A percentile compares a stretch with the other conserved stretches of the same genome.
Evolutionary conservation across 1,140 invertebrate genomes (phyloP).

Genomic region (Dinoponera quadriceps): DNA sequence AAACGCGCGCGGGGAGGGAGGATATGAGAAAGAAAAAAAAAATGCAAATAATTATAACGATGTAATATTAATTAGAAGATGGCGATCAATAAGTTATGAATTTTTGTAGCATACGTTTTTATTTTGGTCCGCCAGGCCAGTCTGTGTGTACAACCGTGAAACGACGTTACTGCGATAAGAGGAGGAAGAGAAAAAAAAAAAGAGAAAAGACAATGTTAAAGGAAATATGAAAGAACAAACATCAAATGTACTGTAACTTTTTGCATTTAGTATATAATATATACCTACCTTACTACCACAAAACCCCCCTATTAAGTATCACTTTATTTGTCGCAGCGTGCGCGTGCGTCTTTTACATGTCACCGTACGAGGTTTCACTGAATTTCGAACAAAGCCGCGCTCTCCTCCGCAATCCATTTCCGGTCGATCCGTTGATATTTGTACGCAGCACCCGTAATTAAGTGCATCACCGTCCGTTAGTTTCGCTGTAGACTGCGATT

Average conservation of each 20-base stretch:
- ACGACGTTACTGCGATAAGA: constrained; percentile 75
- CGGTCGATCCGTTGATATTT: not conserved
- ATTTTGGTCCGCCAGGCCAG: constrained; percentile 71
- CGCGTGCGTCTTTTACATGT: constrained; percentile 25
- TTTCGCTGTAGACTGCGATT: too few relatives aligned
- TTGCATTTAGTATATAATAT: constrained; percentile 84
- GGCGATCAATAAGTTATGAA: constrained; percentile 79
- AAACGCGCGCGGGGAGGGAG: constrained; percentile 60
- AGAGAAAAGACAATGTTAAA: constrained; percentile 76
- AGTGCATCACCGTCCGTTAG: not conserved
- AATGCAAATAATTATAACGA: constrained; percentile 76
- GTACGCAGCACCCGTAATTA: not conserved
- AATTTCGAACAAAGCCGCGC: not conserved
- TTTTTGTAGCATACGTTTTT: constrained; percentile 80
- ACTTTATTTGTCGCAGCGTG: constrained; percentile 59
- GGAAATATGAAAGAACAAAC: constrained; percentile 73
- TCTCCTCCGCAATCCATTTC: not conserved
- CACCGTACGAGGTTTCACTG: too few relatives aligned
- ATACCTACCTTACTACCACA: constrained; percentile 81
- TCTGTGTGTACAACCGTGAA: constrained; percentile 77
- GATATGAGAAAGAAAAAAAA: constrained; percentile 58
- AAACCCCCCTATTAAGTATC: constrained; percentile 55
- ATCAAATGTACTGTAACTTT: constrained; percentile 83
- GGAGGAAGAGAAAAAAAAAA: constrained; percentile 69
- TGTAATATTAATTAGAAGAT: constrained; percentile 74